Conservation (phyloP, 2,888 invertebrate species). For the Heteromyza rotundicornis region DNA sequence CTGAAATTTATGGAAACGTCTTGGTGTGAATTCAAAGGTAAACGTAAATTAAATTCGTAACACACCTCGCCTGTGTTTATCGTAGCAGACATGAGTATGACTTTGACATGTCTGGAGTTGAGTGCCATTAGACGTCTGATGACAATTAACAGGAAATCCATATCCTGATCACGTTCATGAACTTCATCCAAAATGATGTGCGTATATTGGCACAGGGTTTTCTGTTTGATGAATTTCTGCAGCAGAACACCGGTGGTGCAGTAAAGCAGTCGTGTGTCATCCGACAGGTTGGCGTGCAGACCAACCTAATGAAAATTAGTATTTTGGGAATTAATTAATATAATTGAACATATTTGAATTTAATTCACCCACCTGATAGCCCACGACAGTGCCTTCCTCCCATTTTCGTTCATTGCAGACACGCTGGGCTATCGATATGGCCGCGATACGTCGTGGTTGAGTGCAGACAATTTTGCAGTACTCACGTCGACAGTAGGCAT, state of each 20-base stretch:
- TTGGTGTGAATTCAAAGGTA: background rate
- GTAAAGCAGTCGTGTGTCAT: conserved; percentile 76
- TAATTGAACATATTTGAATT: conserved; percentile 23
- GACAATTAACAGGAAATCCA: conserved; percentile 87
- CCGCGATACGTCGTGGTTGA: conserved; percentile 92
- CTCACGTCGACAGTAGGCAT: conserved; percentile 68
- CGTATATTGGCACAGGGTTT: conserved; percentile 78
- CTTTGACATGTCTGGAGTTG: conserved; percentile 71
- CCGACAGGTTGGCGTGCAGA: conserved; percentile 40
- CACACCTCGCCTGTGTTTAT: conserved; percentile 70
- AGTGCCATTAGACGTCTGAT: conserved; percentile 76
- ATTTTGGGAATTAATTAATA: background rate
- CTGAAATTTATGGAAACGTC: conserved; percentile 26
- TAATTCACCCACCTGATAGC: conserved; percentile 93
- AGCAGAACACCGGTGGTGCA: conserved; percentile 91
- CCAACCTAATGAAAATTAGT: conserved; percentile 42
- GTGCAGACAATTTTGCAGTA: conserved; percentile 90
- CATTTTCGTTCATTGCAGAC: conserved; percentile 85
- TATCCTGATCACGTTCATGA: conserved; percentile 90
- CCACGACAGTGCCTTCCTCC: conserved; percentile 82
- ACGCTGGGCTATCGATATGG: conserved; percentile 84
- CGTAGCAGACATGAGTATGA: conserved; percentile 94
- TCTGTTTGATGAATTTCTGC: conserved; percentile 73
- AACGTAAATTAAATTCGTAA: background rate
- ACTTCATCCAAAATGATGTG: conserved; percentile 94